Evolutionary conservation across 2,113 vertebrate species (phyloP).

Genomic region (Pachycephala philippinensis): DNA sequence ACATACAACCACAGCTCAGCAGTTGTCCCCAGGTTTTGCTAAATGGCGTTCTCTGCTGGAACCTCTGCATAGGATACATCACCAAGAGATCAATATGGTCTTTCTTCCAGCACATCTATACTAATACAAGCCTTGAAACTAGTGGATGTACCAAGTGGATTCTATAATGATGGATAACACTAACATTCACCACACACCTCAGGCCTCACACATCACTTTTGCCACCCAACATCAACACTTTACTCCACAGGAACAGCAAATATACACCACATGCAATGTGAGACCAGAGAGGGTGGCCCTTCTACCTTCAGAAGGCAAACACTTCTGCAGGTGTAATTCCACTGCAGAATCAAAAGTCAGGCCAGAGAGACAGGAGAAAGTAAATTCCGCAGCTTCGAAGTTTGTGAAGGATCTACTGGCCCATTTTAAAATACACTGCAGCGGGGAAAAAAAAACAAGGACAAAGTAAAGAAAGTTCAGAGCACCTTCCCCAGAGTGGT

Average conservation of each 20-base stretch:
- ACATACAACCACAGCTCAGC: not conserved
- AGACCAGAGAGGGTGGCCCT: not conserved
- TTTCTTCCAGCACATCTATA: not conserved
- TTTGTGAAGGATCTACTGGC: not conserved
- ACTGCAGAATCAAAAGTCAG: not conserved
- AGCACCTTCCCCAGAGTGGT: not conserved
- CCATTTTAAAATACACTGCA: not conserved
- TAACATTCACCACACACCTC: not conserved
- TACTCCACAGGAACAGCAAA: not conserved
- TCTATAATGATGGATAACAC: not conserved
- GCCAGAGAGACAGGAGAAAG: not conserved
- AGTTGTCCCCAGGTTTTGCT: not conserved
- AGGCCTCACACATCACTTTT: not conserved
- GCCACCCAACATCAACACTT: not conserved
- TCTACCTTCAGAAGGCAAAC: not conserved
- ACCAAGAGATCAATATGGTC: not conserved
- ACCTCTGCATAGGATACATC: not conserved
- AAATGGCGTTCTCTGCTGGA: not conserved
- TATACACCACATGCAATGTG: rapidly evolving
- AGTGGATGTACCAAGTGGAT: not conserved
- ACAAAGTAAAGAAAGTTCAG: not conserved
- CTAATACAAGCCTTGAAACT: not conserved
- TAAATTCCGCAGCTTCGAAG: not conserved
- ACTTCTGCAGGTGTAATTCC: not conserved
- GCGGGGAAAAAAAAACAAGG: not conserved